Base-by-base conservation (phyloP, 2,113 vertebrate genomes). In the Cephalopholis sonnerati region DNA sequence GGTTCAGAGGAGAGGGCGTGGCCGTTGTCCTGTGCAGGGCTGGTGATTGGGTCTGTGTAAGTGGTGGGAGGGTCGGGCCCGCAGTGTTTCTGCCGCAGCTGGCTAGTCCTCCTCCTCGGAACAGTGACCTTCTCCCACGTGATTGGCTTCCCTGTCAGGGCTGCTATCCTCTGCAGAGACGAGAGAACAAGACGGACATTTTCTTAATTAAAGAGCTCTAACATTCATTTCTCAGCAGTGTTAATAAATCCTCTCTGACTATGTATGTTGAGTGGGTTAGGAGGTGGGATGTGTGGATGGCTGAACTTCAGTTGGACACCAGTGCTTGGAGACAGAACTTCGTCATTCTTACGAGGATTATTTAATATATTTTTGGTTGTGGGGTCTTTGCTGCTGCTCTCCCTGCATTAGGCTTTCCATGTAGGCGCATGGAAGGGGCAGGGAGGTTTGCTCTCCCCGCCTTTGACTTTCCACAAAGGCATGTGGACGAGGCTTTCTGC, bases 21-120 rank as follows among this genome's bases (percentile, higher is more conserved):
- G 27, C 95, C 93, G 0, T 95, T 95, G 79, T 97, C 96, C 88
- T 95, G 96, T 48, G 93, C 92, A 0, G 94, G 95, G 87, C 95
- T 94, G 70, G 93, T 93, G 81, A 86, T 67, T 18, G 79, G 81
- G 25, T 83, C 67, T 32, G 66, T 36, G 83, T 85, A 78, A 17
- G 79, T 44, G 25, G 81, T 68, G 63, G 92, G 86, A 44, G 81
- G 87, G 75, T 89, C 87, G 20, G 83, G 93, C 61, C 90, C 89
- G 6, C 76, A 39, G 64, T 82, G 71, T 39, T 57, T 78, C 12
- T 83, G 87, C 68, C 0, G 73, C 66, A 73, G 59, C 58, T 16
- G 74, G 81, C 69, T 89, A 75, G 20, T 85, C 58, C 7, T 91
- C 84, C 81, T 92, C 79, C 67, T 82, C n/a, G 58, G 83, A 74